phyloP scores from a whole-genome alignment of 2,797 vertebrate species.

The Smutsia gigantea region DNA sequence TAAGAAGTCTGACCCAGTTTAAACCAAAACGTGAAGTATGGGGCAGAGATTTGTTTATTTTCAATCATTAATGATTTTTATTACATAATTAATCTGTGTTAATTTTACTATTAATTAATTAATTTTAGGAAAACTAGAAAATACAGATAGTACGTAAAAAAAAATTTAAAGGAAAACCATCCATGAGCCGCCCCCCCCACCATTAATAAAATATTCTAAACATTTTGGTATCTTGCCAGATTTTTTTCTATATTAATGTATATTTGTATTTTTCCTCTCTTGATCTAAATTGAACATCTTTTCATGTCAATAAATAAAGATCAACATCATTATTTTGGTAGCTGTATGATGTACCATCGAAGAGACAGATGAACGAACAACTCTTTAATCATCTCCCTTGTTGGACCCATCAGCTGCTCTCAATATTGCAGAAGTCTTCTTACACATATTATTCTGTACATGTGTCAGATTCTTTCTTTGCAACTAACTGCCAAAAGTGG shows the following conservation, averaged over 20 bases:
- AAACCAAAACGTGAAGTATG: background rate
- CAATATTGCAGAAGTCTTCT: background rate
- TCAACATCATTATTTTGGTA: background rate
- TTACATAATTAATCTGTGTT: background rate
- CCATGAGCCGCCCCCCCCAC: background rate
- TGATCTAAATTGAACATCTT: background rate
- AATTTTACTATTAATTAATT: background rate
- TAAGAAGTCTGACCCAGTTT: background rate
- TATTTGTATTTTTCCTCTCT: background rate
- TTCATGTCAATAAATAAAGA: background rate
- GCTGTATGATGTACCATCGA: background rate
- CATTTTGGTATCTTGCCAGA: background rate
- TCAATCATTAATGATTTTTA: background rate
- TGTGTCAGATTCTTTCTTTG: background rate
- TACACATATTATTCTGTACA: background rate
- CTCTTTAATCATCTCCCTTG: background rate
- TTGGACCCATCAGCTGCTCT: background rate
- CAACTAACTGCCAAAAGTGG: background rate
- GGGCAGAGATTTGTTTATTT: background rate
- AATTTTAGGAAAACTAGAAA: conserved; percentile 25
- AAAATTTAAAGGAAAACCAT: background rate
- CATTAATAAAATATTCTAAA: conserved; percentile 33
- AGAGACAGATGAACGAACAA: background rate
- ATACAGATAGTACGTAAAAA: background rate
- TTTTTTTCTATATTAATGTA: background rate